These are phyloP conservation scores for Cecropterus lyciades DNA, from an alignment of 1,140 invertebrate species.

Conservation along the genomic window DNA sequence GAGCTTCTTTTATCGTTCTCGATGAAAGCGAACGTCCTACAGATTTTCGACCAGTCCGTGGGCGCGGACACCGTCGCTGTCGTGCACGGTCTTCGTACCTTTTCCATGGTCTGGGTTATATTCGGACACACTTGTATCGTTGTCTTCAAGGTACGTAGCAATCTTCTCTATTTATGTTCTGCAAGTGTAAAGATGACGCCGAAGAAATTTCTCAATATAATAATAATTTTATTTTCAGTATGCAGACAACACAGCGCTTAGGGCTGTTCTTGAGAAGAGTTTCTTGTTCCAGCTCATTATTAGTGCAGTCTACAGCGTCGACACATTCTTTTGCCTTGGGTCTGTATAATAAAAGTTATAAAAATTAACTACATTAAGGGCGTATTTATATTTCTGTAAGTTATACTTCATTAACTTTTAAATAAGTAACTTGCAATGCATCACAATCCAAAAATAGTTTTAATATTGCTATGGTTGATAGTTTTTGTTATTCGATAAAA, in stretches of 20 bases:
- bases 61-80: constrained; percentile 92
- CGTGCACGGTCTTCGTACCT: constrained; percentile 91
- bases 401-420: too few relatives aligned
- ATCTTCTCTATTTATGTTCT: neutral
- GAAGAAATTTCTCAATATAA: too few relatives aligned
- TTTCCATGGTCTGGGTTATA: constrained; percentile 97
- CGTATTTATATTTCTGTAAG: too few relatives aligned
- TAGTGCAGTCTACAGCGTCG: constrained; percentile 95
- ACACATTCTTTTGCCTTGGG: constrained; percentile 95
- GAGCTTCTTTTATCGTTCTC: constrained; percentile 93
- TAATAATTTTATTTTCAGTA: constrained; percentile 75
- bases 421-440: too few relatives aligned
- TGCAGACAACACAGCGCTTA: constrained; percentile 92
- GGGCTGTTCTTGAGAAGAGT: constrained; percentile 91
- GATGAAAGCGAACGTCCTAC: constrained; percentile 89
- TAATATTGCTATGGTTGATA: too few relatives aligned
- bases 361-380: too few relatives aligned
- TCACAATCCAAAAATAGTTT: too few relatives aligned
- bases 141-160: constrained; percentile 86
- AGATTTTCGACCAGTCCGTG: constrained; percentile 91
- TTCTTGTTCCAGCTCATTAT: constrained; percentile 93
- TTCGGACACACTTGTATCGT: constrained; percentile 95
- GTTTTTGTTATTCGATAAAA: too few relatives aligned
- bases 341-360: too few relatives aligned
- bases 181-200: too few relatives aligned